Conservation (phyloP, 2,113 vertebrate species). For the Acanthisitta chloris region DNA sequence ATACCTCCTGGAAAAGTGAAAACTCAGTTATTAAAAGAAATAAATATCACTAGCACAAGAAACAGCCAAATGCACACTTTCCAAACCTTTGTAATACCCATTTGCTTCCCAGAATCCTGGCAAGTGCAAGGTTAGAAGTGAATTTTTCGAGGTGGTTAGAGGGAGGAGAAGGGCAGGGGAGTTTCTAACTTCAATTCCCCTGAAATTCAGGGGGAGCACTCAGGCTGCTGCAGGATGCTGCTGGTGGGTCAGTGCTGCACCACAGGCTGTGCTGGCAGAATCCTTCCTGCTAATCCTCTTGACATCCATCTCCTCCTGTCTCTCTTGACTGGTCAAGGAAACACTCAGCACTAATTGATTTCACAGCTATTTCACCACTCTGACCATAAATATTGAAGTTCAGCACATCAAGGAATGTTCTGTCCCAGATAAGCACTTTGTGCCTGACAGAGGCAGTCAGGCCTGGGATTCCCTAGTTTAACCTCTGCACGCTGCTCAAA, state of each 20-base stretch:
- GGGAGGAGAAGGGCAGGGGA: not conserved
- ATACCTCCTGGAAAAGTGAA: not conserved
- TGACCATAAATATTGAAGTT: constrained; percentile 33
- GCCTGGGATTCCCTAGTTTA: not conserved
- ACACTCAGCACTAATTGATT: constrained; percentile 31
- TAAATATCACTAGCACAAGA: constrained; percentile 6
- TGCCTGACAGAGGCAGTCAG: constrained; percentile 10
- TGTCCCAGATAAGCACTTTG: not conserved
- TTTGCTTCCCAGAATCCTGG: not conserved
- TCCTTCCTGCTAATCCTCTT: not conserved
- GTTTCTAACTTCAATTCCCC: not conserved
- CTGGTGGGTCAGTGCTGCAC: not conserved
- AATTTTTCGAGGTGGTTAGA: not conserved
- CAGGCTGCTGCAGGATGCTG: not conserved
- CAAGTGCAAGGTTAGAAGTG: not conserved
- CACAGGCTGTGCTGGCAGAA: not conserved
- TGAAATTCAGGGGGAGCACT: not conserved
- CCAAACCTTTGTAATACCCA: not conserved
- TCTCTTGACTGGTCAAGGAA: not conserved
- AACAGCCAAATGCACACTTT: not conserved
- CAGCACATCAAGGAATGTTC: constrained; percentile 4
- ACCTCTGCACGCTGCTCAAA: not conserved
- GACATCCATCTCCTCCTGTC: not conserved
- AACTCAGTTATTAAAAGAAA: constrained; percentile 46
- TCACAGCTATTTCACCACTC: constrained; percentile 40